Percentiles rank a stretch among this genome's conserved stretches.
Evolutionary conservation across 64 coral and sea anemone genomes (phyloP).

Genomic region (Pocillopora damicornis): DNA sequence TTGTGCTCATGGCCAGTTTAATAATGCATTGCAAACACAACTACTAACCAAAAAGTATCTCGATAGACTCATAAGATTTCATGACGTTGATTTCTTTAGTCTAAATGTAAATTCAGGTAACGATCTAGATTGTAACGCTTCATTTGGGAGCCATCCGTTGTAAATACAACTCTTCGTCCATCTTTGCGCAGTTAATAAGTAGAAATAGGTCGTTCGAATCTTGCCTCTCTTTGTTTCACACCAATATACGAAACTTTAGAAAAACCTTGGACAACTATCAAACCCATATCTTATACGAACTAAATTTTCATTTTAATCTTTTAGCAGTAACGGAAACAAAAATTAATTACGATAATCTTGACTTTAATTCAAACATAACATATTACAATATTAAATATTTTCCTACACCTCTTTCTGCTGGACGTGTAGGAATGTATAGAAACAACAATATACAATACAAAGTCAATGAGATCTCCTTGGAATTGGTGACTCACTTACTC

Average conservation of each 20-base stretch:
- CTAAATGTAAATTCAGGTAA: constrained; percentile 20
- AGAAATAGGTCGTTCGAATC: neutral
- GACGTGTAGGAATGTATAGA: neutral
- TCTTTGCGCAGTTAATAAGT: constrained; percentile 14
- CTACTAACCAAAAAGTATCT: no score
- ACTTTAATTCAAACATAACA: constrained; percentile 29
- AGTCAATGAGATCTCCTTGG: constrained; percentile 44
- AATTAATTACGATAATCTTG: constrained; percentile 36
- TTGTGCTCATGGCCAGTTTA: no score
- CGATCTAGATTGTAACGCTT: constrained; percentile 34
- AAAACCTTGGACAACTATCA: neutral
- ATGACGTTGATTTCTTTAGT: constrained; percentile 26
- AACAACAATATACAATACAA: constrained; percentile 16
- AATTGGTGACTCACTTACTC: constrained; percentile 71
- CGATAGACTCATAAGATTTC: constrained; percentile 1
- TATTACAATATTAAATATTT: constrained; percentile 55
- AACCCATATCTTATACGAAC: constrained; percentile 41
- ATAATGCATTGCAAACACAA: no score
- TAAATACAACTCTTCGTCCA: constrained; percentile 39
- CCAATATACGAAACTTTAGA: constrained; percentile 7
- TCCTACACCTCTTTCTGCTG: neutral
- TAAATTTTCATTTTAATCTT: constrained; percentile 37
- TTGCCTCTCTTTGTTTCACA: constrained; percentile 18
- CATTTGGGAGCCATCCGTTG: neutral
- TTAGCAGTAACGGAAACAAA: constrained; percentile 35